Percentiles rank a stretch among this genome's conserved stretches.
phyloP scores from a whole-genome alignment of 64 coral and sea anemone genomes.

The Stichodactyla helianthus region DNA sequence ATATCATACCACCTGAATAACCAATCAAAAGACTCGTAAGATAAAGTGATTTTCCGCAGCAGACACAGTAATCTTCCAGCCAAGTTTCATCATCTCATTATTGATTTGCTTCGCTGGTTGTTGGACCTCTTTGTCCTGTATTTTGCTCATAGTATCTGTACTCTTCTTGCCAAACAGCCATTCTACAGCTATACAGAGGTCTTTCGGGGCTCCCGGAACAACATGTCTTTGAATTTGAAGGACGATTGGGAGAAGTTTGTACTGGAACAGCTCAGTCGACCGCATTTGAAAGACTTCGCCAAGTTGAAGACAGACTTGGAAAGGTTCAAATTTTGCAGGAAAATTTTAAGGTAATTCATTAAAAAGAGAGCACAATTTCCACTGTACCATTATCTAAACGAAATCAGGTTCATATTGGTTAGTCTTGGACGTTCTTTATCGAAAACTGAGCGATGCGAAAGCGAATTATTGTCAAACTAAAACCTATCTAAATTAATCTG shows the following conservation, averaged over 20 bases:
- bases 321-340: constrained; percentile 81
- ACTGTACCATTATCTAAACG: not conserved
- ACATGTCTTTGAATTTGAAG: constrained; percentile 33
- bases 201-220: not conserved
- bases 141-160: not conserved
- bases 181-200: not conserved
- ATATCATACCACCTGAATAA: not conserved
- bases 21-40: not conserved
- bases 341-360: constrained; percentile 65
- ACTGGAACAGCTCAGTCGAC: constrained; percentile 63
- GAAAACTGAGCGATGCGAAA: not conserved
- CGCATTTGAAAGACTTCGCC: constrained; percentile 67
- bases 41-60: not conserved
- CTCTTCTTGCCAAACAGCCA: not conserved
- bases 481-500: not conserved
- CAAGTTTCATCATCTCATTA: constrained; percentile 10
- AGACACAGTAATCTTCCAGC: not conserved
- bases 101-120: not conserved
- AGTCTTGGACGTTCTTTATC: not conserved
- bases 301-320: constrained; percentile 68
- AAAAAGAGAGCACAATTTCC: not conserved
- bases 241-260: constrained; percentile 83
- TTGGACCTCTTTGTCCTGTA: not conserved
- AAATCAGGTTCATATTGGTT: not conserved
- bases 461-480: not conserved